Evolutionary conservation across 2,113 vertebrate species (phyloP), one percentile per base, ranked within the genome.

Genomic region (Ophthalmolycus amberensis): DNA sequence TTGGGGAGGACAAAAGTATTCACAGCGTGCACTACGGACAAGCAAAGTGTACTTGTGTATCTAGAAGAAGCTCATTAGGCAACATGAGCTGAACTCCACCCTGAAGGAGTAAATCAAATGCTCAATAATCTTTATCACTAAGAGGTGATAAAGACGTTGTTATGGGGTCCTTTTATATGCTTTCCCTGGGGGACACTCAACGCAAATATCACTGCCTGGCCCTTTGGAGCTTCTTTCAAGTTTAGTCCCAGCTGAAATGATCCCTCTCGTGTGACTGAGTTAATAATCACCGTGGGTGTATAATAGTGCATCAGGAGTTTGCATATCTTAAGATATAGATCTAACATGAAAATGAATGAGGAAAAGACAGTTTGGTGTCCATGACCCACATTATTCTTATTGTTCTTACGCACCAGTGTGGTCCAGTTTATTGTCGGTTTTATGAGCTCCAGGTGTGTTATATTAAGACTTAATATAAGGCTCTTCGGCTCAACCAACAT

Each of bases 291-390:
- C 44, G 29, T 38, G 87, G 71, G 86, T 91, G 81, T 80, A 92
- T 89, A 91, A 88, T 80, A 64, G 77, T 79, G 71, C 83, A 89
- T 83, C 67, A 77, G 80, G 79, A 88, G 82, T 80, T 72, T 80
- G 93, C 88, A 88, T 87, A 90, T 82, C 56, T 87, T 90, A 91
- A 94, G 94, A 95, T 89, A 92, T 94, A 52, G 90, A 93, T 94
- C 93, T 91, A 80, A 90, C 91, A 92, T 94, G 93, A 91, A 93
- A 90, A 92, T 85, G 88, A 89, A 95, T 91, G 87, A 90, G 87
- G 74, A 32, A 75, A 84, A 87, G 81, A 82, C 82, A 70, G 89
- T 87, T 88, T 86, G 77, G 84, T 88, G 84, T 88, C 84, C 70
- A 66, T 75, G 87, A 88, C 81, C 89, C 71, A 15, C 46, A 90